Conservation (phyloP, 2,888 invertebrate species). For the Drosophila setosimentum region DNA sequence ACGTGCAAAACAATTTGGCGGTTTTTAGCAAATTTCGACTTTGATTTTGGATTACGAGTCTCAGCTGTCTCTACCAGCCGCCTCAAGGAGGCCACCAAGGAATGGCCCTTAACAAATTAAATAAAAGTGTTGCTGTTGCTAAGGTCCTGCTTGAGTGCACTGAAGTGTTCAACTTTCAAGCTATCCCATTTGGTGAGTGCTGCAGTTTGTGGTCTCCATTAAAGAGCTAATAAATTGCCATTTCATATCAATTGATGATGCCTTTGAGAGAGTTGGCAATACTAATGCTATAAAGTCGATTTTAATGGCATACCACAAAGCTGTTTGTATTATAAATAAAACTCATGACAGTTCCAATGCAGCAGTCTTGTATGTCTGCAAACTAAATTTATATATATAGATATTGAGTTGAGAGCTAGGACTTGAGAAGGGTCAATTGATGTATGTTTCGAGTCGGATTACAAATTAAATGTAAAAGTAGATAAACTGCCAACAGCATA, state of each 20-base stretch:
- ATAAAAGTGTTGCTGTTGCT: constrained; percentile 26
- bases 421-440: not conserved
- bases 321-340: constrained; percentile 11
- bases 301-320: constrained; percentile 48
- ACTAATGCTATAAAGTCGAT: constrained; percentile 43
- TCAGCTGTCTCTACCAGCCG: not conserved
- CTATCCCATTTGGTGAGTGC: not conserved
- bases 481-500: not conserved
- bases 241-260: constrained; percentile 53
- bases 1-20: constrained; percentile 59
- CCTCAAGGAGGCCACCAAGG: constrained; percentile 12
- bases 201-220: constrained; percentile 44
- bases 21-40: constrained; percentile 56
- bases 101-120: constrained; percentile 46
- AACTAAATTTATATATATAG: not conserved
- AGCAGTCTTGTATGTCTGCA: not conserved
- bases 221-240: constrained; percentile 57
- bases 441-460: not conserved
- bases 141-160: constrained; percentile 27
- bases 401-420: not conserved
- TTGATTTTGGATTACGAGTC: constrained; percentile 52
- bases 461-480: not conserved
- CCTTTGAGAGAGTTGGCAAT: constrained; percentile 22
- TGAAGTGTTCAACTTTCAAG: constrained; percentile 17
- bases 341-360: not conserved